Base-by-base conservation (phyloP, 1,140 invertebrate species). In the Holcopasites calliopsidis region DNA sequence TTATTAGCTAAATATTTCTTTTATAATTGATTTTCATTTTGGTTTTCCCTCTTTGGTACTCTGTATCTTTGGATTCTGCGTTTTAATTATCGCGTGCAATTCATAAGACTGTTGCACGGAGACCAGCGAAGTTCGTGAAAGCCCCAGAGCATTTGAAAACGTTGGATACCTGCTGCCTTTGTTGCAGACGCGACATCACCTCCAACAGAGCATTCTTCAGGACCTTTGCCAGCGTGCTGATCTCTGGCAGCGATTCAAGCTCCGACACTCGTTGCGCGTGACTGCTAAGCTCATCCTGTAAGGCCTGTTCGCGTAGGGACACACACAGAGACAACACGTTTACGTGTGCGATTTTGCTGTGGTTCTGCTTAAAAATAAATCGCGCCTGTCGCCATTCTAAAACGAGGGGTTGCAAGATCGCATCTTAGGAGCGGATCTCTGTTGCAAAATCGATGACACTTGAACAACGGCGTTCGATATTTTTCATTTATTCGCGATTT, bases 111-210 rank as follows among this genome's bases (percentile, higher is more conserved):
- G 80, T 83, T 69, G 83, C 80, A 71, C 84, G 84, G 79, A 82
- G 80, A 84, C 73, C 79, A 84, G 77, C 78, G 69, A 79, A 83
- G 70, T 89, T 85, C 84, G 84, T 80, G 83, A 87, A 88, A 89
- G 86, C 85, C 83, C 86, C 86, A 60, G 86, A 85, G 81, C 84
- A 88, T 80, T 90, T 82, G 86, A 87, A 89, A 88, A 76, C 84
- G 80, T 79, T 73, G 84, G 87, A 78, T 92, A 92, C 91, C 91
- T 91, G 89, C 88, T 91, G 88, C 89, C 86, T 88, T 77, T 86
- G 77, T 78, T 80, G 81, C 52, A 92, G 77, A 73, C 82, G 85
- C 68, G 76, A 82, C 31, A 85, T 72, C 55, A 88, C 79, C 21
- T 91, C 88, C 73, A 88, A 65, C 52, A 92, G 73, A 42, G 87